phyloP scores from a whole-genome alignment of 2,113 vertebrate genomes.

The Odobenus rosmarus region DNA sequence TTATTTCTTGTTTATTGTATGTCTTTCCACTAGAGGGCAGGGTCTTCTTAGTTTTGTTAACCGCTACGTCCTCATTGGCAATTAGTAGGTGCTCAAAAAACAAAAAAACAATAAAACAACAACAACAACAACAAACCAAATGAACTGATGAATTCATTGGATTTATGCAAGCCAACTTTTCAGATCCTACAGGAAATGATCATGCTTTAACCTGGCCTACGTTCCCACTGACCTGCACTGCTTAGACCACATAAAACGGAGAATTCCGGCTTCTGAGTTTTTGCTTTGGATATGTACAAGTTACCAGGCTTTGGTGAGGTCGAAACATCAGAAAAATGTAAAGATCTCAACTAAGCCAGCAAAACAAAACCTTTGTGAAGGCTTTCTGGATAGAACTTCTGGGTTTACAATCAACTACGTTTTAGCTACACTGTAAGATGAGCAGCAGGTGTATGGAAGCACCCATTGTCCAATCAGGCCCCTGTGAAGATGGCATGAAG shows the following conservation, averaged over 20 bases:
- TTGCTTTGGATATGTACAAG: neutral
- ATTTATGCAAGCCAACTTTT: neutral
- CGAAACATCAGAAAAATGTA: neutral
- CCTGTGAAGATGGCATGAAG: neutral
- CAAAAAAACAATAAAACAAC: neutral
- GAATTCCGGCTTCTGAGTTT: neutral
- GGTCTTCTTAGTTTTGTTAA: slow-evolving; percentile 56
- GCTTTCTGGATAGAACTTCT: neutral
- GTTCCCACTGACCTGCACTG: neutral
- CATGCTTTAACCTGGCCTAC: neutral
- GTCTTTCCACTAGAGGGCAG: slow-evolving; percentile 70
- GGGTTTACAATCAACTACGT: neutral
- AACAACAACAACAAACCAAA: neutral
- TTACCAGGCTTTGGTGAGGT: neutral
- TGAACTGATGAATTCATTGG: neutral
- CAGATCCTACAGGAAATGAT: neutral
- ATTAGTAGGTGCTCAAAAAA: slow-evolving; percentile 74
- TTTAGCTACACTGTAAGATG: neutral
- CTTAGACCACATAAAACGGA: neutral
- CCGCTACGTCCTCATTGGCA: neutral
- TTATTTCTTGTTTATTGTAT: neutral
- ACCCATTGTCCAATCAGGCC: neutral
- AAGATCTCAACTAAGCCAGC: neutral
- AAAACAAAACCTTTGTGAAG: slow-evolving; percentile 5
- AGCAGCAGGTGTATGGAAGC: neutral